Base-by-base conservation (phyloP, 2,888 invertebrate species). In the Limenitis camilla region DNA sequence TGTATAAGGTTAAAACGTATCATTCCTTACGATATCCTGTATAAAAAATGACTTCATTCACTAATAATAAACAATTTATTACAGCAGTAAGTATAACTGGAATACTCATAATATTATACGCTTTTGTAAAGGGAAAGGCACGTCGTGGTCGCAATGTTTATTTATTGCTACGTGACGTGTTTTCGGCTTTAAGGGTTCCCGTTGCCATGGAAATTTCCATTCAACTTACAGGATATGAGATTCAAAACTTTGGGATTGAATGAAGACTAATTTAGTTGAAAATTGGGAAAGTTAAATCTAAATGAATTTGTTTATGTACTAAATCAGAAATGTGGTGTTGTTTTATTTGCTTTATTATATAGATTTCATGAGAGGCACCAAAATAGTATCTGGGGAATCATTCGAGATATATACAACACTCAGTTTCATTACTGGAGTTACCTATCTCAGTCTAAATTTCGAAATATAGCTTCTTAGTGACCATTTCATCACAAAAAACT, bases 181-280 rank as follows among this genome's bases (percentile, higher is more conserved):
- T 43, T 49, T 38, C 38, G 9, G 27, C 38, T 36, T 19, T 8
- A 27, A 43, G 43, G 43, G 39, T 36, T 36, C 28, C 11, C 29
- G 9, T 44, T 50, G 43, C 50, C 44, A 35, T 44, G 33, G 50
- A 43, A 39, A 44, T 29, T 43, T 50, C 29, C 33, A 50, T 40
- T 29, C 44, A 40, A 43, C 38, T 39, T 32, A 39, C 43, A 44
- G 39, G 33, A 50, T 50, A 40, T 44, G 40, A 44, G 40, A 33
- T 50, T 50, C 8, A 11, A 44, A 44, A 50, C 11, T 50, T 50
- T 28, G 32, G 43, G 43, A 43, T 50, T 28, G 31, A 8, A 32
- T 28, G 28, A 43, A 30, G 31, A 43, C 42, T 50, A 42, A 43
- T 43, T 11, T 38, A 38, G 35, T 32, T 32, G 42, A 39, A 39